Conservation (phyloP, 2,113 vertebrate species). For the Amblyornis subalaris region DNA sequence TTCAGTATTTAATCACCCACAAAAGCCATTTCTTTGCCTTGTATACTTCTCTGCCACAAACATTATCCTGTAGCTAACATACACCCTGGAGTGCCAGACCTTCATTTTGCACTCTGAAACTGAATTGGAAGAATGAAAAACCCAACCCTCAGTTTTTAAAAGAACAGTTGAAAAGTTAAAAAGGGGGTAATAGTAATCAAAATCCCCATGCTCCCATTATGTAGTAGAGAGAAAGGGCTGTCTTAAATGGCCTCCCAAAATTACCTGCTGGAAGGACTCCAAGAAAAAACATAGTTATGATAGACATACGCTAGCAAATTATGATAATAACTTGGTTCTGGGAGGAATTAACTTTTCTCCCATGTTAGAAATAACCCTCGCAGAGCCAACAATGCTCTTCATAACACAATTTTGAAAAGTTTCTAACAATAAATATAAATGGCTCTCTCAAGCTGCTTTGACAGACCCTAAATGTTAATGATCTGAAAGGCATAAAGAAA, state of each 20-base stretch:
- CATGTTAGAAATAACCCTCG: neutral
- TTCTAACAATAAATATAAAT: neutral
- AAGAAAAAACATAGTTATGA: neutral
- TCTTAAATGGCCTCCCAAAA: constrained; percentile 5
- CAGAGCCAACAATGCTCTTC: neutral
- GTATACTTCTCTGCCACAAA: constrained; percentile 65
- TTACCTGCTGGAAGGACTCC: constrained; percentile 6
- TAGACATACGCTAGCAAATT: constrained; percentile 24
- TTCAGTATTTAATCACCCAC: constrained; percentile 71
- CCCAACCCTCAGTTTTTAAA: constrained; percentile 12
- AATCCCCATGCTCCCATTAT: neutral
- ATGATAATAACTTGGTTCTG: constrained; percentile 25
- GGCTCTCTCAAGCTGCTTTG: neutral
- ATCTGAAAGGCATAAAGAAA: neutral
- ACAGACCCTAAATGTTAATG: neutral
- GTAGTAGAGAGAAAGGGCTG: neutral
- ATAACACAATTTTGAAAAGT: neutral
- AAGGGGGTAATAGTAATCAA: neutral
- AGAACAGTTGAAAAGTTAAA: constrained; percentile 38
- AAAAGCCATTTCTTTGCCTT: constrained; percentile 68
- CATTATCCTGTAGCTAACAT: constrained; percentile 62
- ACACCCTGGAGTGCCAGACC: constrained; percentile 56
- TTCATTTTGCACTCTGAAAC: constrained; percentile 38
- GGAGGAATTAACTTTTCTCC: constrained; percentile 25
- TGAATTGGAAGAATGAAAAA: constrained; percentile 29